Percentiles rank a stretch among this genome's conserved stretches.
phyloP scores from a whole-genome alignment of 2,797 vertebrate genomes.

The Chrysocyon brachyurus region DNA sequence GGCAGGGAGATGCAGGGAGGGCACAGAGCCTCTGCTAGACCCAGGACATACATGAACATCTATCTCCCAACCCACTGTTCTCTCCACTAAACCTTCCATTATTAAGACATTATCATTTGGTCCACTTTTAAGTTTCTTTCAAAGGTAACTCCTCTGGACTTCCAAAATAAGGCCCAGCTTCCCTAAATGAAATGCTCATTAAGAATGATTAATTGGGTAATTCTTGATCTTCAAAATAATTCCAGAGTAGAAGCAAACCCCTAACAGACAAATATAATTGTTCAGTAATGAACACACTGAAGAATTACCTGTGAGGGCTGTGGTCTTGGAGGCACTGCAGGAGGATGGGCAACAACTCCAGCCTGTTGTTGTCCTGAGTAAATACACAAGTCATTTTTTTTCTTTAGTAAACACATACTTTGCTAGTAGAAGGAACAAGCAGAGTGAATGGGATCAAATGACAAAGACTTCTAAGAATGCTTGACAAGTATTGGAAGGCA shows the following conservation, averaged over 20 bases:
- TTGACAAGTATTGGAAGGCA: neutral
- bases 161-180: constrained; percentile 52
- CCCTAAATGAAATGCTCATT: constrained; percentile 42
- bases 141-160: neutral
- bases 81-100: neutral
- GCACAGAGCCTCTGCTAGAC: neutral
- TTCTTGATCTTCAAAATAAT: neutral
- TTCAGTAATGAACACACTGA: neutral
- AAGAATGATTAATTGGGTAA: constrained; percentile 17
- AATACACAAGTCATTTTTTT: neutral
- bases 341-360: constrained; percentile 94
- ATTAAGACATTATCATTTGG: neutral
- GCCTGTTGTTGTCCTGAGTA: constrained; percentile 92
- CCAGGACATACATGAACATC: neutral
- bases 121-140: neutral
- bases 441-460: constrained; percentile 21
- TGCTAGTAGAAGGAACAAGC: neutral
- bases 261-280: neutral
- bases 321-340: constrained; percentile 98
- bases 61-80: neutral
- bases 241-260: neutral
- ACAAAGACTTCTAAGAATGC: constrained; percentile 16
- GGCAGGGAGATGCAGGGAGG: neutral
- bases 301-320: constrained; percentile 95
- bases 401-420: constrained; percentile 45